Percentiles rank a stretch among this genome's conserved stretches.
Evolutionary conservation across 2,113 vertebrate genomes (phyloP).

Genomic region (Euleptes europaea): DNA sequence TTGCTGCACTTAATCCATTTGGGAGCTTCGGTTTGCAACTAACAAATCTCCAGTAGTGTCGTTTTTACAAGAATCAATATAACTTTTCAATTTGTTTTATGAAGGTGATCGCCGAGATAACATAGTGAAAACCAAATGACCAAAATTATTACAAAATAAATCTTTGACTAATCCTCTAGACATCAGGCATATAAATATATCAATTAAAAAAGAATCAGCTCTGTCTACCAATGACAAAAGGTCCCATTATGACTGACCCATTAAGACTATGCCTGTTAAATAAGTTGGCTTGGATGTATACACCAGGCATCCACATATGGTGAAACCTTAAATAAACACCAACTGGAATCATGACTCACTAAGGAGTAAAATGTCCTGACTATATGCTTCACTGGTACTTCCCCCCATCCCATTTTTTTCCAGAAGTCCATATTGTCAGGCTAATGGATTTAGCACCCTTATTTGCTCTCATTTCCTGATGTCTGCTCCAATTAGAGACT

Average conservation of each 20-base stretch:
- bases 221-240: conserved; percentile 36
- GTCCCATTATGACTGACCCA: conserved; percentile 45
- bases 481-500: conserved; percentile 66
- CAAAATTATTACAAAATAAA: neutral
- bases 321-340: conserved; percentile 71
- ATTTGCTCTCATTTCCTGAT: conserved; percentile 74
- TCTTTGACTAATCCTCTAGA: neutral
- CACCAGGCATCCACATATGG: conserved; percentile 62
- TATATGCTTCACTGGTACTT: conserved; percentile 61
- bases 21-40: neutral
- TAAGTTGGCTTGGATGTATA: conserved; percentile 53
- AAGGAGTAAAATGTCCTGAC: conserved; percentile 62
- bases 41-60: neutral
- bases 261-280: conserved; percentile 57
- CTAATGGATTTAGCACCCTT: conserved; percentile 78
- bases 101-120: neutral
- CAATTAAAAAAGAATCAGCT: neutral
- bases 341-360: conserved; percentile 58
- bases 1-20: neutral
- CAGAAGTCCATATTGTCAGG: conserved; percentile 53
- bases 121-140: neutral
- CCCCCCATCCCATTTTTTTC: conserved; percentile 53
- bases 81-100: too few relatives aligned
- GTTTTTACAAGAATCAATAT: neutral
- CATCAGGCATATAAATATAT: neutral